Evolutionary conservation across 2,113 vertebrate species (phyloP), one percentile per base, ranked within the genome.

Genomic region (Sylvietta virens): DNA sequence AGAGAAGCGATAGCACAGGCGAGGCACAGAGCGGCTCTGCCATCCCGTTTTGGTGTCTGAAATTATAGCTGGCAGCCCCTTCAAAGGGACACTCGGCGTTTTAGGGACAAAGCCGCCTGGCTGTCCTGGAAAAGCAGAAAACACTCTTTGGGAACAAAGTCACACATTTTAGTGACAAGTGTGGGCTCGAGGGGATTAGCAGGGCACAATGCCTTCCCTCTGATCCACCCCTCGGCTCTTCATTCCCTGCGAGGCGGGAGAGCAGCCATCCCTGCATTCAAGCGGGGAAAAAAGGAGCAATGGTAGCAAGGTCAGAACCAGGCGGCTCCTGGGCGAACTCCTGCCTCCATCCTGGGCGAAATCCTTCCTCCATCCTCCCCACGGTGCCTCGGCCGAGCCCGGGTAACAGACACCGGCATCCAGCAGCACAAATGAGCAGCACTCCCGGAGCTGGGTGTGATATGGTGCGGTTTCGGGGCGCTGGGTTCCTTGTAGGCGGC

Each of bases 401-500:
- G 72, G 11, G 4, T 3, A 11, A 8, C 37, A 65, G 16, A 7
- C 1, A 1, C 33, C 2, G 54, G 23, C 10, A 44, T 4, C 1
- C 33, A 4, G 62, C 33, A 12, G 53, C n/a, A 40, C 45, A 44
- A 11, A 40, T 3, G 21, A 33, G 39, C 50, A 18, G 48, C 73
- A 15, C 33, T 3, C 0, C 3, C 27, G 9, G 15, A 14, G 11
- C 17, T 27, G 27, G 35, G 3, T 4, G 65, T 4, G 80, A 3
- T 19, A 2, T 11, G 5, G 16, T 2, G 71, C 44, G 2, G 28
- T 65, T 31, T 8, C 4, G 50, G 53, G 15, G 26, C 33, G 7
- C 48, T 3, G 69, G 2, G 24, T 15, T 37, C 57, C n/a, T 9
- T 2, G 51, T 0, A 30, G n/a, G 30, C 39, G 79, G 26, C 31